Conservation (phyloP, 1,140 invertebrate species). For the Temnothorax curvispinosus region DNA sequence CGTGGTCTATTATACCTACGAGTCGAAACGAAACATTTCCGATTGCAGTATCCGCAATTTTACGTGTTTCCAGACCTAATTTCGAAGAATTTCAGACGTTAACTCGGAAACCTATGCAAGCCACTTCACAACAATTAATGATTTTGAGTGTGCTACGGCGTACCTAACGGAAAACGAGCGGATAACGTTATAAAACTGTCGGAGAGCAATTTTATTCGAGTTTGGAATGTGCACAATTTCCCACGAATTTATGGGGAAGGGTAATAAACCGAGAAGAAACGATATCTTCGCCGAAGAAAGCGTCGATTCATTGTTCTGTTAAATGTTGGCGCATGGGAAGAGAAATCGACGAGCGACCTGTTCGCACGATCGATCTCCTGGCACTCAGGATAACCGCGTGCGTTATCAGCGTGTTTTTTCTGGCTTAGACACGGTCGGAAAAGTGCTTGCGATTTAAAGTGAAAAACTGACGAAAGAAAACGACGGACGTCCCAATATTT, state of each 20-base stretch:
- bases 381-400: conserved; percentile 8
- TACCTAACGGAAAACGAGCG: not conserved
- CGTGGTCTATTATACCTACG: not conserved
- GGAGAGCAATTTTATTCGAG: not conserved
- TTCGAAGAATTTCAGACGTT: not conserved
- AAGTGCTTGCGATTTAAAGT: not conserved
- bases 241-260: conserved; percentile 47
- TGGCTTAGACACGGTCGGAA: not conserved
- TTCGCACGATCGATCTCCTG: conserved; percentile 73
- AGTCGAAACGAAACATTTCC: conserved; percentile 9
- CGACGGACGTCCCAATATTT: not conserved
- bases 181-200: not conserved
- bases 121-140: not conserved
- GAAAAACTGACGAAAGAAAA: not conserved
- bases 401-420: conserved; percentile 44
- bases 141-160: not conserved
- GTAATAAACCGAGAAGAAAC: conserved; percentile 5
- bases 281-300: not conserved
- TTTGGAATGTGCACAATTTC: conserved; percentile 28
- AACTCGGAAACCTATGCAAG: not conserved
- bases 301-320: conserved; percentile 63
- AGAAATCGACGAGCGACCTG: conserved; percentile 67
- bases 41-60: conserved; percentile 10
- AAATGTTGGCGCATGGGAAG: conserved; percentile 69
- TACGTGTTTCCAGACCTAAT: not conserved